Evolutionary conservation across 2,888 invertebrate genomes (phyloP).

Genomic region (Hydrotaea cyrtoneurina): DNA sequence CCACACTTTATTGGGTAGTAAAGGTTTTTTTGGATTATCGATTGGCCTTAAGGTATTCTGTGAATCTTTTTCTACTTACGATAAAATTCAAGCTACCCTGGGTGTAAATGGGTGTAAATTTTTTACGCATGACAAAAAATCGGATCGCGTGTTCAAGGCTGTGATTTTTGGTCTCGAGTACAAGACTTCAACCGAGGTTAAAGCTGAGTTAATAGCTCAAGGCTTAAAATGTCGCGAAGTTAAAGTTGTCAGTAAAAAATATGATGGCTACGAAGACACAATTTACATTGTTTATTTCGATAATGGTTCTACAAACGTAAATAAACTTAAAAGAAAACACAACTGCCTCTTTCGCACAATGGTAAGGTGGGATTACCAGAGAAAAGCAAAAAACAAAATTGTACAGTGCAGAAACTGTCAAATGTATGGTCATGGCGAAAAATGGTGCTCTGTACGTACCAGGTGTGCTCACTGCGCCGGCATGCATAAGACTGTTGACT

Average conservation of each 20-base stretch:
- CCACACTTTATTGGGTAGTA: neutral
- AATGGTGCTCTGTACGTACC: slow-evolving; percentile 47
- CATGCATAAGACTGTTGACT: slow-evolving; percentile 59
- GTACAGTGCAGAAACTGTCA: slow-evolving; percentile 63
- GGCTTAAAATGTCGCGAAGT: slow-evolving; percentile 51
- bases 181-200: slow-evolving; percentile 33
- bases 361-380: slow-evolving; percentile 54
- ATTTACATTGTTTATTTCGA: slow-evolving; percentile 48
- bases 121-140: slow-evolving; percentile 50
- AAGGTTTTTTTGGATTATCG: slow-evolving; percentile 36
- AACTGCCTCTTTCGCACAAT: slow-evolving; percentile 58
- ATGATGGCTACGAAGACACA: slow-evolving; percentile 47
- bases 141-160: slow-evolving; percentile 50
- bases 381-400: slow-evolving; percentile 55
- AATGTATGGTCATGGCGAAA: slow-evolving; percentile 64
- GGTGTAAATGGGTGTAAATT: slow-evolving; percentile 49
- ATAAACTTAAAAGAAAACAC: slow-evolving; percentile 34
- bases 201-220: neutral
- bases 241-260: slow-evolving; percentile 44
- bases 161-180: too few species aligned
- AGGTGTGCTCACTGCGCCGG: slow-evolving; percentile 55
- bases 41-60: slow-evolving; percentile 59
- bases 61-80: slow-evolving; percentile 35
- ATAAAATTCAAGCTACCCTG: slow-evolving; percentile 28
- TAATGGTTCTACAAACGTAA: slow-evolving; percentile 40